A percentile compares a stretch with the other conserved stretches of the same genome.
Evolutionary conservation across 2,113 vertebrate species (phyloP).

Genomic region (Stomatorhinus ivindoensis): DNA sequence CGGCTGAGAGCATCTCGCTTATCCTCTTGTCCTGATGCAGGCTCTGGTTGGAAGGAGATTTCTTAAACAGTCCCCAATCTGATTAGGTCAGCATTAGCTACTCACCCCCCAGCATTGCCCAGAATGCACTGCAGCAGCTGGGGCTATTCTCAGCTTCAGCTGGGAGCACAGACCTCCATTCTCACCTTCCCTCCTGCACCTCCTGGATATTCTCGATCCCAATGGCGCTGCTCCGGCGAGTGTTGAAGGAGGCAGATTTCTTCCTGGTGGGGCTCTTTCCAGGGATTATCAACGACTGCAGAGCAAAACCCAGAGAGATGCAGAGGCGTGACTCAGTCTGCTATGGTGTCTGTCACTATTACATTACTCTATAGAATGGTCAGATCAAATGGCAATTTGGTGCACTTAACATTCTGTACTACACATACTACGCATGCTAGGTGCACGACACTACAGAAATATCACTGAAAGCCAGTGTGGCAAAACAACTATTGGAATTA

Average conservation of each 20-base stretch:
- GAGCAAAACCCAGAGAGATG: background rate
- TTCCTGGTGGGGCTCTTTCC: constrained; percentile 92
- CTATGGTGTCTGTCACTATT: background rate
- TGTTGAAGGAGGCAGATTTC: constrained; percentile 85
- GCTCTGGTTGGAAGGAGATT: background rate
- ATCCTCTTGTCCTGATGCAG: background rate
- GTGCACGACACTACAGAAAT: background rate
- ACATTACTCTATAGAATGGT: background rate
- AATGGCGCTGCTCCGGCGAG: constrained; percentile 87
- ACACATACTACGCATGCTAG: background rate
- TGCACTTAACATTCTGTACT: background rate
- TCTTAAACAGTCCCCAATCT: background rate
- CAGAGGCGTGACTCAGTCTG: background rate
- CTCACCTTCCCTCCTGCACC: constrained; percentile 88
- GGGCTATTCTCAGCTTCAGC: background rate
- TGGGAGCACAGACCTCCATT: background rate
- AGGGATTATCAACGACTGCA: constrained; percentile 87
- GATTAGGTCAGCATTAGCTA: background rate
- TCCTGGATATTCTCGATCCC: constrained; percentile 98
- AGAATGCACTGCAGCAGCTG: background rate
- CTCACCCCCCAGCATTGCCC: background rate
- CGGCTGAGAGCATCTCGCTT: background rate
- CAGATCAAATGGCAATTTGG: background rate
- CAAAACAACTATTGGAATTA: background rate
- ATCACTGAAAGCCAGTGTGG: background rate